Base-by-base conservation (phyloP, 2,797 vertebrate species). In the Cetoscarus ocellatus region DNA sequence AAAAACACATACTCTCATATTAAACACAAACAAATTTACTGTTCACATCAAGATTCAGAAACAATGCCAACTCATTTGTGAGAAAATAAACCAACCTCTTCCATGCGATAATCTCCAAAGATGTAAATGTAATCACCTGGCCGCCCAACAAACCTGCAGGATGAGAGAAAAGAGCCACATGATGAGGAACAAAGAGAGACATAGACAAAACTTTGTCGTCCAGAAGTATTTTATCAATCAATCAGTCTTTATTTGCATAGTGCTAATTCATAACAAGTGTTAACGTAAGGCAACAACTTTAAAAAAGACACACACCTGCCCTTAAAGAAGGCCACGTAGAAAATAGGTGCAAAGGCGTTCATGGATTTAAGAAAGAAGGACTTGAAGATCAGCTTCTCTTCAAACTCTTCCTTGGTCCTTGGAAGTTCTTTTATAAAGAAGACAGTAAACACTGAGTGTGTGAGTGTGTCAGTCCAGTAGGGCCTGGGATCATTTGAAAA, bases 271-370 rank as follows among this genome's bases (percentile, higher is more conserved):
- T 27, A 27, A 27, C 27, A 27, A 27, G 27, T 27, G 27, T 27
- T 27, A 4, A 27, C 4, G 27, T 27, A 2, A 27, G 57, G n/a
- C 27, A 43, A 40, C 9, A 58, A 1, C 38, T 42, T 8, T 48
- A 13, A n/a, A 13, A 39, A 15, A 44, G 17, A 61, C 14, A 76
- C 96, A 77, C 75, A 98, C 98, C 98, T 97, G 92, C 98, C 98
- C 92, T 99, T 99, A 88, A 99, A 99, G 94, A 99, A 99, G 83
- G 98, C 98, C 93, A 99, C 98, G 13, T 99, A 99, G 94, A 99
- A 99, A 91, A 99, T 98, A 13, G 98, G 95, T 40, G 97, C 98
- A 82, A 98, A 99, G 67, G 98, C 95, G 73, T 99, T 99, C 93
- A 99, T 98, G 88, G 98, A 99, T 90, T 99, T 99, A 43, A 99